A percentile compares a stretch with the other conserved stretches of the same genome.
Evolutionary conservation across 2,888 invertebrate species (phyloP).

Genomic region (Empis livida): DNA sequence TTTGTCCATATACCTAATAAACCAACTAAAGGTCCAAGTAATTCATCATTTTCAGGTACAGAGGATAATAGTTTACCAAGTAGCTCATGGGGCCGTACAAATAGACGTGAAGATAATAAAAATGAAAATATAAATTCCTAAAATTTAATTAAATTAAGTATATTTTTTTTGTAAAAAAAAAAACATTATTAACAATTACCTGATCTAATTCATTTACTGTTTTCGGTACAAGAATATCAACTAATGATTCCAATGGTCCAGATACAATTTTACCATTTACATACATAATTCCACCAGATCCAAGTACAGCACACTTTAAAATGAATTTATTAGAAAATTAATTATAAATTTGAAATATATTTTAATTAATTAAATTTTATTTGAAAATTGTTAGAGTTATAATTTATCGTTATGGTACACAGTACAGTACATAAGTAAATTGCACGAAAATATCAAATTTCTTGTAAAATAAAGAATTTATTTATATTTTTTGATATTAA

Average conservation of each 20-base stretch:
- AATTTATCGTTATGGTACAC: too few relatives aligned
- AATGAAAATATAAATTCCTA: slow-evolving; percentile 37
- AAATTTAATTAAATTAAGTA: slow-evolving; percentile 9
- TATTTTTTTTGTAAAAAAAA: slow-evolving; percentile 2
- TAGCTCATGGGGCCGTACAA: slow-evolving; percentile 35
- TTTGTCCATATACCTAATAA: slow-evolving; percentile 34
- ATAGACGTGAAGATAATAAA: slow-evolving; percentile 35
- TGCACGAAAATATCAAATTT: too few relatives aligned
- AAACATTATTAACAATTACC: slow-evolving; percentile 15
- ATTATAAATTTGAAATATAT: slow-evolving; percentile 1
- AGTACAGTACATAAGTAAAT: too few relatives aligned
- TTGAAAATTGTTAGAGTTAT: too few relatives aligned
- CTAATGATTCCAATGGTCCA: slow-evolving; percentile 32
- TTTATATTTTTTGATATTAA: too few relatives aligned
- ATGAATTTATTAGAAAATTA: slow-evolving; percentile 5
- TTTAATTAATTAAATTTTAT: not conserved
- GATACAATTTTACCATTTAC: slow-evolving; percentile 34
- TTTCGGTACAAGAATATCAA: slow-evolving; percentile 31
- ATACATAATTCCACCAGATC: slow-evolving; percentile 34
- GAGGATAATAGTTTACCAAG: slow-evolving; percentile 31
- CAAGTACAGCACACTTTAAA: slow-evolving; percentile 30
- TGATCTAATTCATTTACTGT: slow-evolving; percentile 32
- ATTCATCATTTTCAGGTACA: slow-evolving; percentile 33
- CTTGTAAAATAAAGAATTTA: too few relatives aligned
- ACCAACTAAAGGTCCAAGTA: slow-evolving; percentile 32